Evolutionary conservation across 1,140 invertebrate genomes (phyloP).

Genomic region (Saccostrea glomerata): DNA sequence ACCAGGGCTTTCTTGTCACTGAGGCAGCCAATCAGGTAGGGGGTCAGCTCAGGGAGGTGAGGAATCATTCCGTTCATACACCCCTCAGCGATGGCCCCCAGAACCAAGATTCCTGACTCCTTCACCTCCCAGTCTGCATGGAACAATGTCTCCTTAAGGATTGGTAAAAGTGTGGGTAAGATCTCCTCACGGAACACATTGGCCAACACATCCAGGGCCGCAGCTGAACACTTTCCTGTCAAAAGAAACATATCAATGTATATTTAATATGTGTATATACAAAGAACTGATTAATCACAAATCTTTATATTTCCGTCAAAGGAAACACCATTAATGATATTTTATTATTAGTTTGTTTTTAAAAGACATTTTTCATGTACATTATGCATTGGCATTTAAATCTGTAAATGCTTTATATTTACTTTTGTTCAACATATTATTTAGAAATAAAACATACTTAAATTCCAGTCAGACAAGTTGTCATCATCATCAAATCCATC

Average conservation of each 20-base stretch:
- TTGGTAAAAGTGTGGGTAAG: slow-evolving; percentile 95
- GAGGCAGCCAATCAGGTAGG: slow-evolving; percentile 95
- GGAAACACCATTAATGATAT: no score
- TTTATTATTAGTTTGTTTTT: no score
- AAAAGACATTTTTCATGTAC: no score
- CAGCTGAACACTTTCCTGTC: slow-evolving; percentile 95
- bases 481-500: slow-evolving; percentile 86
- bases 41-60: slow-evolving; percentile 96
- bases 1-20: slow-evolving; percentile 97
- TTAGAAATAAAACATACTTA: slow-evolving; percentile 67
- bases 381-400: no score
- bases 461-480: slow-evolving; percentile 96
- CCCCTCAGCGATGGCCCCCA: slow-evolving; percentile 99
- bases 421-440: no score
- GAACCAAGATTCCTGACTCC: slow-evolving; percentile 95
- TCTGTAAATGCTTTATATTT: no score
- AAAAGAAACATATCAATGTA: background rate
- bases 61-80: slow-evolving; percentile 98
- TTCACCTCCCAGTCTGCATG: slow-evolving; percentile 98
- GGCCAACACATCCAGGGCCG: slow-evolving; percentile 97
- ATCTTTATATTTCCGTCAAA: no score
- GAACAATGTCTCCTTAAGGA: slow-evolving; percentile 97
- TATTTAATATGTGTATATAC: no score
- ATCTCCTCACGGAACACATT: slow-evolving; percentile 98
- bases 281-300: no score